A percentile compares a stretch with the other conserved stretches of the same genome.
Evolutionary conservation across 2,113 vertebrate species (phyloP).

Genomic region (Puntigrus tetrazona): DNA sequence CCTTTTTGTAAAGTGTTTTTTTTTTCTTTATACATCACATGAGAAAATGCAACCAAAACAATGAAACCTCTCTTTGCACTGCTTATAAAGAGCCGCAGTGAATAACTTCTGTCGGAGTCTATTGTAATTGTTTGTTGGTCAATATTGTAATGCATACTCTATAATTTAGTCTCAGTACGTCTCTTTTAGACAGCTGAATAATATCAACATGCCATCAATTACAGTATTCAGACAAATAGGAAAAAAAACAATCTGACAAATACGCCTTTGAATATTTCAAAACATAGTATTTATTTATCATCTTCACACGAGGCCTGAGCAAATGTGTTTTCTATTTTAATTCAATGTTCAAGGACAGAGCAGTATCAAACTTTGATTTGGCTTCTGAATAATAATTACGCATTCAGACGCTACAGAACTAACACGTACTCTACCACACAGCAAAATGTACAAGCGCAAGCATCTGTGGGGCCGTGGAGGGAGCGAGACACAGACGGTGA

Average conservation of each 20-base stretch:
- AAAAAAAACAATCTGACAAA: background rate
- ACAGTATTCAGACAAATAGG: background rate
- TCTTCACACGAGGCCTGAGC: background rate
- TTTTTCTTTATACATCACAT: too few species aligned
- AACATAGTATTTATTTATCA: background rate
- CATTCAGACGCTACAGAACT: background rate
- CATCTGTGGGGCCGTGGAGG: background rate
- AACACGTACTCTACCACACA: background rate
- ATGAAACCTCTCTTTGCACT: background rate
- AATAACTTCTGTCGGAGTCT: background rate
- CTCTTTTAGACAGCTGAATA: background rate
- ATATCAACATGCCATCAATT: background rate
- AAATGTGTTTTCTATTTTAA: background rate
- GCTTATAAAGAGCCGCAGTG: background rate
- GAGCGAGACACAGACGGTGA: background rate
- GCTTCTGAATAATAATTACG: constrained; percentile 19
- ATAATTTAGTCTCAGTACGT: background rate
- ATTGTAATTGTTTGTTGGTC: background rate
- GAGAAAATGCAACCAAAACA: background rate
- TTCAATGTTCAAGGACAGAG: background rate
- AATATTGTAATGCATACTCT: background rate
- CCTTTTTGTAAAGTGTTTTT: too few species aligned
- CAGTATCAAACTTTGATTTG: background rate
- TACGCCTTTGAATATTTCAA: background rate
- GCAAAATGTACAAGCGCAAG: background rate